phyloP scores from a whole-genome alignment of 2,888 invertebrate species.

The Bedellia somnulentella region DNA sequence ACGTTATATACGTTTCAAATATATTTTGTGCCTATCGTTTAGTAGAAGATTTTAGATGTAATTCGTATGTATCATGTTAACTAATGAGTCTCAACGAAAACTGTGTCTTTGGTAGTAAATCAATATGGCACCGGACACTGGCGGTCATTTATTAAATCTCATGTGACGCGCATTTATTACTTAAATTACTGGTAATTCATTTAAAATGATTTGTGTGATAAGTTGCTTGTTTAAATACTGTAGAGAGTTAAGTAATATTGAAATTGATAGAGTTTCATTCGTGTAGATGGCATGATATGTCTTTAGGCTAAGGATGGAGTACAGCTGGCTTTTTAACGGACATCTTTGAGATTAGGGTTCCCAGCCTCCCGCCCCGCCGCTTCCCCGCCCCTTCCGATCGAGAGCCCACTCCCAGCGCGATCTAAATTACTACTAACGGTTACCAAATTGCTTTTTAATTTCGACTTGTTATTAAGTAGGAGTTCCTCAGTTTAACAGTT shows the following conservation, averaged over 20 bases:
- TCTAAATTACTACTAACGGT: conserved; percentile 57
- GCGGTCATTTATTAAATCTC: conserved; percentile 29
- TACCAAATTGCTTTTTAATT: conserved; percentile 59
- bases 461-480: conserved; percentile 41
- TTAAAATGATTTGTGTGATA: neutral
- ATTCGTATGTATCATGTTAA: conserved; percentile 23
- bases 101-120: conserved; percentile 23
- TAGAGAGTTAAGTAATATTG: neutral
- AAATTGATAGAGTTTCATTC: neutral
- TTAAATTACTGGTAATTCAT: neutral
- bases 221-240: neutral
- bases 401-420: conserved; percentile 34
- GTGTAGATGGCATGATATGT: too few relatives aligned
- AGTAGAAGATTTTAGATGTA: conserved; percentile 24
- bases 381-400: conserved; percentile 38
- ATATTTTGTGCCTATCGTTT: too few relatives aligned
- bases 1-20: conserved; percentile 39
- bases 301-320: too few relatives aligned
- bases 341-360: conserved; percentile 56
- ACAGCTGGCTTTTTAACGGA: conserved; percentile 40
- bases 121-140: conserved; percentile 24
- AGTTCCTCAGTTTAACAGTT: conserved; percentile 15
- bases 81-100: conserved; percentile 32
- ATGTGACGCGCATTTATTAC: conserved; percentile 13
- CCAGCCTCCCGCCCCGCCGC: conserved; percentile 17